Conservation (phyloP, 2,888 invertebrate genomes). For the Drosophila pegasa region DNA sequence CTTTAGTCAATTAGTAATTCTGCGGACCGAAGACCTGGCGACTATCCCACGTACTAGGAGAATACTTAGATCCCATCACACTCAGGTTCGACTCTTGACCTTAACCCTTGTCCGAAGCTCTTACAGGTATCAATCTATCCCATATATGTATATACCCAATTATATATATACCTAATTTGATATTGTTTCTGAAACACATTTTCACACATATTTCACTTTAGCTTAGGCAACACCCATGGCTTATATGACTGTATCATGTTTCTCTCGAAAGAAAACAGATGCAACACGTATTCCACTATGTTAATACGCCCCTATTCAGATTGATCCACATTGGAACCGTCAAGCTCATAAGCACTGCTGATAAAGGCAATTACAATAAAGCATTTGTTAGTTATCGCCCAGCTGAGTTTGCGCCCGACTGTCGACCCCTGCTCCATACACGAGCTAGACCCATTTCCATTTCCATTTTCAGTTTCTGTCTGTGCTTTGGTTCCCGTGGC, state of each 20-base stretch:
- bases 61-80: too few species aligned
- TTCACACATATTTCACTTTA: too few species aligned
- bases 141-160: too few species aligned
- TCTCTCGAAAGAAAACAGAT: background rate
- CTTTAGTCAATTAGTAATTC: background rate
- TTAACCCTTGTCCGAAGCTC: too few species aligned
- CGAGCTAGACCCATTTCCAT: constrained; percentile 17
- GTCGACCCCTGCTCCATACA: constrained; percentile 1
- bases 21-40: background rate
- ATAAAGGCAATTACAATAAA: constrained; percentile 29
- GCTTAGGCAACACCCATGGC: too few species aligned
- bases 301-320: background rate
- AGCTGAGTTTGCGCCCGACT: background rate
- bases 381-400: constrained; percentile 33
- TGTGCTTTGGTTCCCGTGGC: constrained; percentile 9
- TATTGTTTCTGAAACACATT: constrained; percentile 43
- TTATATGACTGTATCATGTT: too few species aligned
- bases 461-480: constrained; percentile 9
- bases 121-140: too few species aligned
- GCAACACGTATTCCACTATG: background rate
- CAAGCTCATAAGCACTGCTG: constrained; percentile 15
- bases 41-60: too few species aligned
- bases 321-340: background rate
- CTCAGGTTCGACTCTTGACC: too few species aligned
- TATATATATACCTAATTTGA: too few species aligned